Conservation (phyloP, 2,888 invertebrate genomes). For the Nomada fabriciana region DNA sequence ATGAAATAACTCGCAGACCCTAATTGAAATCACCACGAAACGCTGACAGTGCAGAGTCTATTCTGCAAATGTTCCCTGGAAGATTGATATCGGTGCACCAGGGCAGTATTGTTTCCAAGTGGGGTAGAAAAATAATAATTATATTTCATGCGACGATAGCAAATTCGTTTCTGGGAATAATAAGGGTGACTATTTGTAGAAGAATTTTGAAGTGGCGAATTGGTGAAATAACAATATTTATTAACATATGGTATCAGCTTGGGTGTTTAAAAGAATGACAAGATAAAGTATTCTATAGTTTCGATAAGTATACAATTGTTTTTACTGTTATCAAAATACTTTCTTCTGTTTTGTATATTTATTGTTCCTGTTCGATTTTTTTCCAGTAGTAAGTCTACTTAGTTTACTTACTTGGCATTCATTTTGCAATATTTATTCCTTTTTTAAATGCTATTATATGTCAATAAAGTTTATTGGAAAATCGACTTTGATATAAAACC, state of each 20-base stretch:
- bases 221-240: no score
- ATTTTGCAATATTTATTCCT: not conserved
- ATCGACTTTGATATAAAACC: not conserved
- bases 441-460: not conserved
- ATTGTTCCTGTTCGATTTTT: no score
- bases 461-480: not conserved
- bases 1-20: constrained; percentile 14
- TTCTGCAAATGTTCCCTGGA: constrained; percentile 1
- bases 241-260: not conserved
- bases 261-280: not conserved
- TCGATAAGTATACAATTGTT: not conserved
- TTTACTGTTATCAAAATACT: no score
- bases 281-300: not conserved
- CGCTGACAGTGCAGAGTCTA: constrained; percentile 7
- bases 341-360: no score
- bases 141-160: not conserved
- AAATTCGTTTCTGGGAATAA: no score
- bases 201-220: no score
- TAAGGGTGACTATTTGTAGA: no score
- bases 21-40: constrained; percentile 43
- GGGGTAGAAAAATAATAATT: not conserved
- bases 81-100: not conserved
- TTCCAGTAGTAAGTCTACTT: no score
- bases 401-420: no score
- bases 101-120: not conserved